A percentile compares a stretch with the other conserved stretches of the same genome.
Evolutionary conservation across 2,888 invertebrate species (phyloP).

Genomic region (Ormyrus pomaceus): DNA sequence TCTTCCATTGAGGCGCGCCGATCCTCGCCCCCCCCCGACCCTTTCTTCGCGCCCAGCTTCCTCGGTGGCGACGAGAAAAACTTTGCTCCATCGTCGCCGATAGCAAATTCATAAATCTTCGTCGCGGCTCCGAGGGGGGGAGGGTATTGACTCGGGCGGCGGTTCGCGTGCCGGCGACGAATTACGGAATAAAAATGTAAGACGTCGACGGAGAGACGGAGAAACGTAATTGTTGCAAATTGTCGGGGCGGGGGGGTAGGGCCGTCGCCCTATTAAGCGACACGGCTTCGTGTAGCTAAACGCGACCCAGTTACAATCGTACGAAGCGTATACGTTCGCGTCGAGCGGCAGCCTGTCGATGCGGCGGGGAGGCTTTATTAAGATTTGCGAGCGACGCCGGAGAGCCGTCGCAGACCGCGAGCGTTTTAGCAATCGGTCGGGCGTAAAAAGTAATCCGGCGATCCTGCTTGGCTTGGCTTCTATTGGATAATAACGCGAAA

Average conservation of each 20-base stretch:
- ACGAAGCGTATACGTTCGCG: not conserved
- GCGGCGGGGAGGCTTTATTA: conserved; percentile 4
- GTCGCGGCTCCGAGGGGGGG: not conserved
- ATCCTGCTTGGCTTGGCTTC: not conserved
- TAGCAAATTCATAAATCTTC: conserved; percentile 61
- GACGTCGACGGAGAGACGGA: conserved; percentile 20
- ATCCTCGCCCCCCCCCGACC: not conserved
- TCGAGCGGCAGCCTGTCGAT: not conserved
- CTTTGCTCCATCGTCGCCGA: conserved; percentile 52
- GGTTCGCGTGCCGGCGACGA: conserved; percentile 2
- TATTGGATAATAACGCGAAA: conserved; percentile 21
- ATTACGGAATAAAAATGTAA: conserved; percentile 8
- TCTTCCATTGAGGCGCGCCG: not conserved
- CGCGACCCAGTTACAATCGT: conserved; percentile 26
- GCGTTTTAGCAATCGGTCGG: not conserved
- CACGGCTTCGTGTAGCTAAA: conserved; percentile 25
- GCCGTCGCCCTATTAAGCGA: conserved; percentile 1
- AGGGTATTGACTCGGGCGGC: no score
- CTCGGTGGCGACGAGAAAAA: not conserved
- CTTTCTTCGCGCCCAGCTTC: no score
- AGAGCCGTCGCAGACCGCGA: not conserved
- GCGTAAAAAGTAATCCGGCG: not conserved
- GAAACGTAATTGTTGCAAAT: conserved; percentile 30
- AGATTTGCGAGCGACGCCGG: not conserved
- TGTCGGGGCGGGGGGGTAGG: not conserved